Evolutionary conservation across 2,888 invertebrate species (phyloP).

Genomic region (Trissoscelio sp.): DNA sequence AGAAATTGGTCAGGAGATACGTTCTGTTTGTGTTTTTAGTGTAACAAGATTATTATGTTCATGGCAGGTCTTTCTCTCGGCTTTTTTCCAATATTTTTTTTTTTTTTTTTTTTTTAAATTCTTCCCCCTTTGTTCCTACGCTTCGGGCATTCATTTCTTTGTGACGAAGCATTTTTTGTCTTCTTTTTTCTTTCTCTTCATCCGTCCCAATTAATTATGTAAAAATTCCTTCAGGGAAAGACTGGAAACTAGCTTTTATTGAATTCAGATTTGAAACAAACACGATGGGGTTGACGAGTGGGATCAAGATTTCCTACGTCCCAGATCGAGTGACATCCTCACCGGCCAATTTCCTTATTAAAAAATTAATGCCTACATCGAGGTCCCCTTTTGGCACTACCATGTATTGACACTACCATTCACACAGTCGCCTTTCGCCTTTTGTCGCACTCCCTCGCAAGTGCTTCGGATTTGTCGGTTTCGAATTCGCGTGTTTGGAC

Average conservation of each 20-base stretch:
- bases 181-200: no score
- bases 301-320: slow-evolving; percentile 48
- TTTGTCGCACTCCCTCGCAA: background rate
- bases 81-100: background rate
- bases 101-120: background rate
- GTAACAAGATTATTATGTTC: no score
- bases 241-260: background rate
- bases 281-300: background rate
- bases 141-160: slow-evolving; percentile 10
- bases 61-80: background rate
- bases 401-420: slow-evolving; percentile 26
- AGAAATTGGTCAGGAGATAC: no score
- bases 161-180: slow-evolving; percentile 26
- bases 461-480: background rate
- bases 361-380: slow-evolving; percentile 44
- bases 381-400: slow-evolving; percentile 38
- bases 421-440: slow-evolving; percentile 2
- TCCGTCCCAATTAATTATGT: slow-evolving; percentile 38
- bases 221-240: slow-evolving; percentile 16
- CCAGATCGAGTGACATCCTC: slow-evolving; percentile 42
- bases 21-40: no score
- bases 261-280: slow-evolving; percentile 28
- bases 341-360: slow-evolving; percentile 56
- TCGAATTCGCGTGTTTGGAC: background rate
- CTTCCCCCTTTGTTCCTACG: slow-evolving; percentile 15